Evolutionary conservation across 2,113 vertebrate species (phyloP).

Genomic region (Lophius piscatorius): DNA sequence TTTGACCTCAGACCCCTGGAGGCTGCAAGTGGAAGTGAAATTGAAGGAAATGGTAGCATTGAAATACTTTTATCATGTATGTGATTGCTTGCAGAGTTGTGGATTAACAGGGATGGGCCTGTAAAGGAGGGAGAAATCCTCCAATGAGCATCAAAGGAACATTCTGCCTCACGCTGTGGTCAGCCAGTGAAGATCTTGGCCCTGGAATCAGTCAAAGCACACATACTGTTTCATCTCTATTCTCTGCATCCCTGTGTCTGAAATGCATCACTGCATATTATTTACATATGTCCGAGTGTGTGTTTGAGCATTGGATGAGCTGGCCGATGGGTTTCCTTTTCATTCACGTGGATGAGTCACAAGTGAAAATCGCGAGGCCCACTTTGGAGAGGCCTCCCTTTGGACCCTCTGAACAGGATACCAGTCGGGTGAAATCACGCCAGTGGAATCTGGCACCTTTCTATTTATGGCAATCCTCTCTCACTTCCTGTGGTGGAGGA

Average conservation of each 20-base stretch:
- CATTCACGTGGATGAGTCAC: slow-evolving; percentile 56
- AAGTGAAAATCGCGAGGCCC: slow-evolving; percentile 40
- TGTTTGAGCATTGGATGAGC: slow-evolving; percentile 41
- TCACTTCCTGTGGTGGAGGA: slow-evolving; percentile 42
- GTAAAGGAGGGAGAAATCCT: too few species aligned
- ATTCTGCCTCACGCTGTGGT: too few species aligned
- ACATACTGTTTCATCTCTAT: slow-evolving; percentile 1
- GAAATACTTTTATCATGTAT: too few species aligned
- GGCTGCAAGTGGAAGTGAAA: too few species aligned
- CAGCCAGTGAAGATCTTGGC: too few species aligned
- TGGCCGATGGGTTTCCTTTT: slow-evolving; percentile 8
- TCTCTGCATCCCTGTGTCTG: not conserved
- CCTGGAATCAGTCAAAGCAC: too few species aligned
- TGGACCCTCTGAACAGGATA: slow-evolving; percentile 29
- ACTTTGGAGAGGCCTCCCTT: slow-evolving; percentile 9
- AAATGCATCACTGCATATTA: not conserved
- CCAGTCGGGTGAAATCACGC: slow-evolving; percentile 22
- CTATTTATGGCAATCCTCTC: slow-evolving; percentile 13
- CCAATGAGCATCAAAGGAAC: too few species aligned
- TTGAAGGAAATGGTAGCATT: too few species aligned
- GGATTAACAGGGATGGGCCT: too few species aligned
- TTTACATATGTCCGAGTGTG: slow-evolving; percentile 15
- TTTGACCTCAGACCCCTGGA: too few species aligned
- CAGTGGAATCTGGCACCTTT: slow-evolving; percentile 44
- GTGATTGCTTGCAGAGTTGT: too few species aligned